Evolutionary conservation across 2,113 vertebrate species (phyloP).

Genomic region (Naja naja): DNA sequence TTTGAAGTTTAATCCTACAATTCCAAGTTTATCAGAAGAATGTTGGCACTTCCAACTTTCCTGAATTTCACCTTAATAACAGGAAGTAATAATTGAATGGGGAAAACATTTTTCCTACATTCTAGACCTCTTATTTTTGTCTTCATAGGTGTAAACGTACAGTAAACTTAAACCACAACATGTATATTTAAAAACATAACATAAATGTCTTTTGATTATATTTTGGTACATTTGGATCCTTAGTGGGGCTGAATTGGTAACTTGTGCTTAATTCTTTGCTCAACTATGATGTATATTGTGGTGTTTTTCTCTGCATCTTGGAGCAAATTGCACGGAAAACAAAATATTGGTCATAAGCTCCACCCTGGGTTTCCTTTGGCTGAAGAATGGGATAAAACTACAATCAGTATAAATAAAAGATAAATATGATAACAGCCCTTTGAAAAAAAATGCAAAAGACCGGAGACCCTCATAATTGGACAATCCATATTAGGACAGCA

Average conservation of each 20-base stretch:
- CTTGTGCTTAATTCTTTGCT: background rate
- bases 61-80: background rate
- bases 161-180: background rate
- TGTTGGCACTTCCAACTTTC: background rate
- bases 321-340: background rate
- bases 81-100: background rate
- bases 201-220: background rate
- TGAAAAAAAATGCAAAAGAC: background rate
- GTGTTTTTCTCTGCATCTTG: background rate
- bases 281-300: background rate
- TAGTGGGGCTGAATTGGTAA: background rate
- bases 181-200: background rate
- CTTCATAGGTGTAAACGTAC: background rate
- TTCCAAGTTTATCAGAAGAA: background rate
- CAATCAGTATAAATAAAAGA: background rate
- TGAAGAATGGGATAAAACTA: background rate
- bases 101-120: background rate
- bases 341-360: too few species aligned
- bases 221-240: background rate
- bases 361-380: background rate
- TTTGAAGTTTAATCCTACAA: background rate
- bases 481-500: background rate
- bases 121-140: background rate
- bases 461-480: background rate
- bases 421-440: background rate